Conservation (phyloP, 2,888 invertebrate species). For the Enoplolaimus lenunculus region DNA sequence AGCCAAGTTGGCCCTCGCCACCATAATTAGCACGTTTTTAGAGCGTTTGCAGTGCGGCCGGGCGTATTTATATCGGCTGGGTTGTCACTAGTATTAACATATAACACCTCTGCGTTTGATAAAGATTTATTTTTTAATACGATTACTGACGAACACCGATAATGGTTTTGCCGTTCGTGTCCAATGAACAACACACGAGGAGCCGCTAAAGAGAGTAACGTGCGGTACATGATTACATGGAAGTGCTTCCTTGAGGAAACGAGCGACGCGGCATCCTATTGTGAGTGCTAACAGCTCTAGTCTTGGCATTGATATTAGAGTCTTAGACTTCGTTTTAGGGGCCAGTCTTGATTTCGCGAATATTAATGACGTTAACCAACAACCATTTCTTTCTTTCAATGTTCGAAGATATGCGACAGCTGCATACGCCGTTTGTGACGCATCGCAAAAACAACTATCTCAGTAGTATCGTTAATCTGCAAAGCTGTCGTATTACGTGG, state of each 20-base stretch:
- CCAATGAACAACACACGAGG: slow-evolving; percentile 27
- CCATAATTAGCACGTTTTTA: slow-evolving; percentile 26
- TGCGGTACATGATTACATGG: too few species aligned
- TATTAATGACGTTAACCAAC: slow-evolving; percentile 20
- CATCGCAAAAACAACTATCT: slow-evolving; percentile 27
- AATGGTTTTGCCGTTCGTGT: slow-evolving; percentile 20
- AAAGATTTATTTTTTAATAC: slow-evolving; percentile 28
- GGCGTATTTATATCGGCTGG: slow-evolving; percentile 32
- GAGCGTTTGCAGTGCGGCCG: slow-evolving; percentile 25
- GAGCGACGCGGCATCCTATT: slow-evolving; percentile 17
- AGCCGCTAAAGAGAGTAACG: slow-evolving; percentile 26
- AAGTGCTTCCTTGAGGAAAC: slow-evolving; percentile 21
- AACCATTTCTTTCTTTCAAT: not conserved
- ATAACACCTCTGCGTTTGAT: slow-evolving; percentile 27
- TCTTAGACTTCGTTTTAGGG: slow-evolving; percentile 25
- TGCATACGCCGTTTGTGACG: slow-evolving; percentile 28
- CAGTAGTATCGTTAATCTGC: not conserved
- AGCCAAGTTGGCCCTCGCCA: slow-evolving; percentile 31
- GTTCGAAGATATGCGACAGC: slow-evolving; percentile 26
- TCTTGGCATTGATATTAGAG: slow-evolving; percentile 28
- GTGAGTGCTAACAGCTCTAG: slow-evolving; percentile 19
- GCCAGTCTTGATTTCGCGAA: slow-evolving; percentile 27
- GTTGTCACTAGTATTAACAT: slow-evolving; percentile 29
- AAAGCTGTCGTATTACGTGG: not conserved
- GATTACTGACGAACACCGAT: slow-evolving; percentile 28